phyloP scores from a whole-genome alignment of 2,113 vertebrate genomes.

The Aramus guarauna region DNA sequence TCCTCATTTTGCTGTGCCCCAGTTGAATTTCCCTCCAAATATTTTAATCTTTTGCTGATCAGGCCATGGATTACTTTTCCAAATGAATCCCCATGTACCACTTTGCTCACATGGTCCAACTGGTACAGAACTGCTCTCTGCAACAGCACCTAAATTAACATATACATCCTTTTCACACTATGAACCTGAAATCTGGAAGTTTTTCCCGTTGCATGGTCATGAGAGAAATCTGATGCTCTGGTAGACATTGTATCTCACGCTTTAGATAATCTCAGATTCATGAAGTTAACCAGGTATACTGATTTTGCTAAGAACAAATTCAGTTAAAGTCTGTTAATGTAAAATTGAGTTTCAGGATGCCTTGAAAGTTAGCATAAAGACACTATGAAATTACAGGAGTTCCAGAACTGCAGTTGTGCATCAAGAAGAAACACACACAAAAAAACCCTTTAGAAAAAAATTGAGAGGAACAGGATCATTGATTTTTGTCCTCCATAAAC shows the following conservation, averaged over 20 bases:
- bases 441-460: not conserved
- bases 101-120: not conserved
- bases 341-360: conserved; percentile 14
- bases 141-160: not conserved
- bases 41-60: conserved; percentile 17
- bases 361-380: not conserved
- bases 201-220: not conserved
- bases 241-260: not conserved
- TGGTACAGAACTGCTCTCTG: not conserved
- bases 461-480: not conserved
- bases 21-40: not conserved
- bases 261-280: conserved; percentile 22
- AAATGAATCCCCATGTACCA: not conserved
- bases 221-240: conserved; percentile 11
- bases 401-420: not conserved
- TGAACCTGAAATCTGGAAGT: not conserved
- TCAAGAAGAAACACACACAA: not conserved
- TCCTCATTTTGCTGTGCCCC: not conserved
- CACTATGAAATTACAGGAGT: not conserved
- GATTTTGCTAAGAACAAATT: conserved; percentile 11
- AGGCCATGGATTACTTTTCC: not conserved
- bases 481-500: not conserved
- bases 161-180: not conserved
- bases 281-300: not conserved
- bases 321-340: not conserved